These are phyloP conservation scores for Bradypus variegatus DNA, from an alignment of 2,797 vertebrate genomes.

Conservation along the genomic window DNA sequence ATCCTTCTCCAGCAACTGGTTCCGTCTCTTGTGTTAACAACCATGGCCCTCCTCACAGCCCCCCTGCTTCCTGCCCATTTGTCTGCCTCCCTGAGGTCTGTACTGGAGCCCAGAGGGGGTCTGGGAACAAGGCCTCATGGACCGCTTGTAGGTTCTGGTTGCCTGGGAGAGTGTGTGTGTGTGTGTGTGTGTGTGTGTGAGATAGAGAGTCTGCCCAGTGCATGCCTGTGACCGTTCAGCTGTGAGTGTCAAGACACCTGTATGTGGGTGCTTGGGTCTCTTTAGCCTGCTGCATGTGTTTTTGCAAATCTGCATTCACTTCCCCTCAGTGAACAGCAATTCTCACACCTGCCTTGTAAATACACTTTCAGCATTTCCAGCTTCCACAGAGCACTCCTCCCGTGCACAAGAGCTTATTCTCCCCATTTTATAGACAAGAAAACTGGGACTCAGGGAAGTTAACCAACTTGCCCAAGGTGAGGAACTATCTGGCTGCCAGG, in stretches of 20 bases:
- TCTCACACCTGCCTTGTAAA: not conserved
- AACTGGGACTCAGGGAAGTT: not conserved
- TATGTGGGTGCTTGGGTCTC: too few species aligned
- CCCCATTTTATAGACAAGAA: slow-evolving; percentile 26
- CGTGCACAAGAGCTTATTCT: not conserved
- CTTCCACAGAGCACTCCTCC: not conserved
- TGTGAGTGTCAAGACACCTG: not conserved
- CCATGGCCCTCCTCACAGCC: not conserved
- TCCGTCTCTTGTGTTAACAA: not conserved
- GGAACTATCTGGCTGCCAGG: not conserved
- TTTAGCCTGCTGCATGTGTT: not conserved
- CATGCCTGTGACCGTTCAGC: not conserved
- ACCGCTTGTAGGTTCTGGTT: not conserved
- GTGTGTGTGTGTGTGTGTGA: not conserved
- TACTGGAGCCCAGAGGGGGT: not conserved
- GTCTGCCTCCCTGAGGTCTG: slow-evolving; percentile 3
- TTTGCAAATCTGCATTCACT: not conserved
- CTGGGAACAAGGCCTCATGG: not conserved
- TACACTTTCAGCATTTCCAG: not conserved
- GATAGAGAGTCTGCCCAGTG: not conserved
- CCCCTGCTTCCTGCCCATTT: slow-evolving; percentile 8
- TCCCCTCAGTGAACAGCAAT: not conserved
- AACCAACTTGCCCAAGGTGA: not conserved
- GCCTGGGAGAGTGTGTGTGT: not conserved
- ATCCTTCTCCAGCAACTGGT: slow-evolving; percentile 9